Evolutionary conservation across 1,140 invertebrate species (phyloP).

Genomic region (Trissolcus basalis): DNA sequence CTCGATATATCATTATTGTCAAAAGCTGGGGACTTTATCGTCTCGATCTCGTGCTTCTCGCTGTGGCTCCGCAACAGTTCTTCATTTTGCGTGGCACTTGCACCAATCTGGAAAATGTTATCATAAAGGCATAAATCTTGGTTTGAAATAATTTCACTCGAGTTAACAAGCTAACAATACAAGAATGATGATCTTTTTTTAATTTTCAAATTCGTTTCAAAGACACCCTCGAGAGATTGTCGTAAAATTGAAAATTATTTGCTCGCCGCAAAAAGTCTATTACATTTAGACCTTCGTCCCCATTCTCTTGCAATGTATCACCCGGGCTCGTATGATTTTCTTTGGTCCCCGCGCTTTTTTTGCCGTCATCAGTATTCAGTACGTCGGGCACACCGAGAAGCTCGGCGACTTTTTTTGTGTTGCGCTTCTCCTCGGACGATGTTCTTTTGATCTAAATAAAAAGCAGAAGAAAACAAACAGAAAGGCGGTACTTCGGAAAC

Average conservation of each 20-base stretch:
- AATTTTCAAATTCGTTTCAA: too few relatives aligned
- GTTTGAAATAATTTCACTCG: background rate
- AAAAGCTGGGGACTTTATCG: constrained; percentile 43
- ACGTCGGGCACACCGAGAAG: constrained; percentile 57
- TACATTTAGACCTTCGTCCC: constrained; percentile 1
- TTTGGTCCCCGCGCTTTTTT: constrained; percentile 11
- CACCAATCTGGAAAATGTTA: background rate
- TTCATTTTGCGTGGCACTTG: background rate
- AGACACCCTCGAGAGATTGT: too few relatives aligned
- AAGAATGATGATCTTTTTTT: too few relatives aligned
- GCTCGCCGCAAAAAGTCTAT: background rate
- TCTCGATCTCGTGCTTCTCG: constrained; percentile 25
- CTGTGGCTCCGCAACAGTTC: constrained; percentile 2
- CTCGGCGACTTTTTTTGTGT: constrained; percentile 64
- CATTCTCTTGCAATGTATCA: constrained; percentile 4
- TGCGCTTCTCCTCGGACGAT: constrained; percentile 60
- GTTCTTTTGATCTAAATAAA: constrained; percentile 62
- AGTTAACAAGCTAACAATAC: too few relatives aligned
- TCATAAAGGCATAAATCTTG: too few relatives aligned
- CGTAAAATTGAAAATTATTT: too few relatives aligned
- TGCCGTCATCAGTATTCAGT: constrained; percentile 25
- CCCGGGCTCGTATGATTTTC: constrained; percentile 11
- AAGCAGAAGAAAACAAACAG: background rate
- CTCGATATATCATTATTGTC: constrained; percentile 40
- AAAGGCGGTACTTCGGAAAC: too few relatives aligned